A percentile compares a stretch with the other conserved stretches of the same genome.
Evolutionary conservation across 1,140 invertebrate species (phyloP).

Genomic region (Zeugodacus cucurbitae): DNA sequence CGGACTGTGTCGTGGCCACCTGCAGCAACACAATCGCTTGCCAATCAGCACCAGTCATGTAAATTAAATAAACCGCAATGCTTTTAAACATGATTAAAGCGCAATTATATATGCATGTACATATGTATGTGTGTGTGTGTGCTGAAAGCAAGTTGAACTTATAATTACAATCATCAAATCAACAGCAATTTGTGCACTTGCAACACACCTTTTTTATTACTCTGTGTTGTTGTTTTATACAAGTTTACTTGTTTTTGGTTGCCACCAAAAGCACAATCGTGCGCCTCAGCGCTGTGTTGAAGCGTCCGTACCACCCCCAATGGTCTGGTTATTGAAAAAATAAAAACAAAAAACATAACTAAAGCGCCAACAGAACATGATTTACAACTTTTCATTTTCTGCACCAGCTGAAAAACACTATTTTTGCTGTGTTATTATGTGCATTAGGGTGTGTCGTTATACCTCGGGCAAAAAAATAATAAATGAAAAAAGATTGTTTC

Average conservation of each 20-base stretch:
- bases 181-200: not conserved
- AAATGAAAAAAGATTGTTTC: too few species aligned
- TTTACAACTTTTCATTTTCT: conserved; percentile 26
- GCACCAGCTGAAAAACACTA: not conserved
- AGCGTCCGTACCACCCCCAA: not conserved
- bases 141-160: not conserved
- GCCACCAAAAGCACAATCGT: not conserved
- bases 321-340: not conserved
- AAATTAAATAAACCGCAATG: not conserved
- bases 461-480: too few species aligned
- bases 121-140: too few species aligned
- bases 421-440: too few species aligned
- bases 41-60: not conserved
- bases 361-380: not conserved
- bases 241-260: not conserved
- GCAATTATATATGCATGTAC: not conserved
- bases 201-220: not conserved
- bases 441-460: too few species aligned
- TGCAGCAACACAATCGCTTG: not conserved
- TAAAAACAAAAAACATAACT: not conserved
- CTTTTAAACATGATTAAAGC: not conserved
- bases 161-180: not conserved
- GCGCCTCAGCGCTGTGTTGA: not conserved
- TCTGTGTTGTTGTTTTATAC: not conserved
- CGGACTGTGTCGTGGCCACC: not conserved